Evolutionary conservation across 2,888 invertebrate genomes (phyloP).

Genomic region (Didymodactylos carnosus): DNA sequence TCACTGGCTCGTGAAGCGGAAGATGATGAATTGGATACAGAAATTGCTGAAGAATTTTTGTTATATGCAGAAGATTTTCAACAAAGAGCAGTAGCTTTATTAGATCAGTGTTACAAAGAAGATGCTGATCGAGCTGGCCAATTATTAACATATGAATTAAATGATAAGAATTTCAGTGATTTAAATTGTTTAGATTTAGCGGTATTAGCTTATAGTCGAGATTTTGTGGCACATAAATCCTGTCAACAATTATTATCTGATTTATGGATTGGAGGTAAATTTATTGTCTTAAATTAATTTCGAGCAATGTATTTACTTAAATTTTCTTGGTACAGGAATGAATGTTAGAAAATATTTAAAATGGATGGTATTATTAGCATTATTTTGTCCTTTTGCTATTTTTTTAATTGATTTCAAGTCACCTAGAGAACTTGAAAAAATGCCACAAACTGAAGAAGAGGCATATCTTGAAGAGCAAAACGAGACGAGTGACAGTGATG

Average conservation of each 20-base stretch:
- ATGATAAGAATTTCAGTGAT: conserved; percentile 92
- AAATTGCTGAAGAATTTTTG: conserved; percentile 75
- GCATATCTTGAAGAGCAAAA: conserved; percentile 38
- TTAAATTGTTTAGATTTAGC: conserved; percentile 90
- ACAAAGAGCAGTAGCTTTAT: conserved; percentile 52
- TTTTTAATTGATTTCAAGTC: conserved; percentile 83
- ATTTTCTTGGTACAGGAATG: too few species aligned
- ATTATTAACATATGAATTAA: conserved; percentile 77
- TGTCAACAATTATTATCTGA: conserved; percentile 91
- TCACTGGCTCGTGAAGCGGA: conserved; percentile 94
- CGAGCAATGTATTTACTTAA: too few species aligned
- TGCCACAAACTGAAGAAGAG: conserved; percentile 95
- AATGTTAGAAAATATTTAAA: conserved; percentile 61
- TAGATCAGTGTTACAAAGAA: conserved; percentile 86
- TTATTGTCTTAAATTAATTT: too few species aligned
- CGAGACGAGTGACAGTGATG: not conserved
- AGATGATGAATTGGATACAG: conserved; percentile 87
- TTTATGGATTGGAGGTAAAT: conserved; percentile 95
- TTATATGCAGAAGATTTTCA: conserved; percentile 58
- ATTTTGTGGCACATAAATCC: conserved; percentile 47
- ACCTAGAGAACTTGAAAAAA: conserved; percentile 80
- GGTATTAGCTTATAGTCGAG: conserved; percentile 78
- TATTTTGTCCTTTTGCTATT: conserved; percentile 64
- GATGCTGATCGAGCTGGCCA: conserved; percentile 87
- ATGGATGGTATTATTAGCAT: conserved; percentile 61